Evolutionary conservation across 2,888 invertebrate genomes (phyloP).

Genomic region (Cosmia pyralina): DNA sequence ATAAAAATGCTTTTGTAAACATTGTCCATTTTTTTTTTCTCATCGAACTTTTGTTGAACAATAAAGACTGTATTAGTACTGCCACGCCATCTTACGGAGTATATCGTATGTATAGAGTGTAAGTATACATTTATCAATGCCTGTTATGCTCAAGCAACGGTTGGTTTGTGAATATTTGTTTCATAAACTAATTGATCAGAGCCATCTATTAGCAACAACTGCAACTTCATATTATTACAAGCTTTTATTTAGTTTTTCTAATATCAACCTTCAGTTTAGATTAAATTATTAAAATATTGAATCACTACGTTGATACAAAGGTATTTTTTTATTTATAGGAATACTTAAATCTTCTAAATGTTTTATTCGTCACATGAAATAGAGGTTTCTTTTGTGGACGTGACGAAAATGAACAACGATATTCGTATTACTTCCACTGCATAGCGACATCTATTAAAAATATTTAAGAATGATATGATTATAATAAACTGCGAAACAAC

Average conservation of each 20-base stretch:
- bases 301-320: no score
- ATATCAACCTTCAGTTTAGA: no score
- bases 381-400: neutral
- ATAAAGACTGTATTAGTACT: neutral
- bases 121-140: no score
- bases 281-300: neutral
- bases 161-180: neutral
- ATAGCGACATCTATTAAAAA: constrained; percentile 57
- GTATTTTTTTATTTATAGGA: neutral
- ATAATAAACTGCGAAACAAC: constrained; percentile 39
- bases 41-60: neutral
- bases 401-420: neutral
- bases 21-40: neutral
- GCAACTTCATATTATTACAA: neutral
- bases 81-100: constrained; percentile 30
- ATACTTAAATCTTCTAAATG: neutral
- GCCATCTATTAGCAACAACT: constrained; percentile 23
- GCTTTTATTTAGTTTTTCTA: neutral
- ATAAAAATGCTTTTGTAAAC: no score
- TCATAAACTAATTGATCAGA: constrained; percentile 8
- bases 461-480: constrained; percentile 16
- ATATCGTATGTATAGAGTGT: neutral
- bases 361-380: neutral
- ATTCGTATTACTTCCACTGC: neutral
- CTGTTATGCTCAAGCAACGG: neutral